Percentiles rank a stretch among this genome's conserved stretches.
Conservation (phyloP, 2,888 invertebrate genomes). For the Caenorhabditis doughertyi region DNA sequence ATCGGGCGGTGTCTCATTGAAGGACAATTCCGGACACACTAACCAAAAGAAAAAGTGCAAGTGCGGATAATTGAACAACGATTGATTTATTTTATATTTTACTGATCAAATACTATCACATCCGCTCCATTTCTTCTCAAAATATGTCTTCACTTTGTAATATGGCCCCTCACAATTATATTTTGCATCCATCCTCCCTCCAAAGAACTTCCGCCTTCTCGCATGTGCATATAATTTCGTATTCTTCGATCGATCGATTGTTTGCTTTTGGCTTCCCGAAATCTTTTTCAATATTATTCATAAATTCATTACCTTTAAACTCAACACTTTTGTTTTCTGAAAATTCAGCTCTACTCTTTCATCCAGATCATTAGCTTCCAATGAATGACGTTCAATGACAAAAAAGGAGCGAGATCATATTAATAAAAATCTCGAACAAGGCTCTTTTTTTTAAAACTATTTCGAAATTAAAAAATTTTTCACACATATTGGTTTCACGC, state of each 20-base stretch:
- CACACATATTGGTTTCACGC: too few relatives aligned
- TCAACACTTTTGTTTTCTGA: too few relatives aligned
- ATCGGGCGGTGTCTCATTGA: slow-evolving; percentile 62
- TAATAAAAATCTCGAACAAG: too few relatives aligned
- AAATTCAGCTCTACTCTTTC: too few relatives aligned
- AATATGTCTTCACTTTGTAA: slow-evolving; percentile 31
- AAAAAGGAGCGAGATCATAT: too few relatives aligned
- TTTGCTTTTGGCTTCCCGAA: slow-evolving; percentile 1
- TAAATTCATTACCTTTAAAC: too few relatives aligned
- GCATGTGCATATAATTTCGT: slow-evolving; percentile 36
- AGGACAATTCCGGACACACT: slow-evolving; percentile 29
- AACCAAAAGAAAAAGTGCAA: slow-evolving; percentile 73
- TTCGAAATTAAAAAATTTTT: too few relatives aligned
- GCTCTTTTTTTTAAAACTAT: too few relatives aligned
- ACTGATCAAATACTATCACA: slow-evolving; percentile 1
- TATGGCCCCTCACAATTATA: background rate
- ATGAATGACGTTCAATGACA: too few relatives aligned
- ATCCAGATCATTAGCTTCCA: too few relatives aligned
- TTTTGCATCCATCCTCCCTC: slow-evolving; percentile 16
- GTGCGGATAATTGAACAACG: slow-evolving; percentile 56
- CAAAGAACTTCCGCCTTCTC: slow-evolving; percentile 4
- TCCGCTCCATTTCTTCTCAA: slow-evolving; percentile 3
- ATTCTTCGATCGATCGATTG: slow-evolving; percentile 17
- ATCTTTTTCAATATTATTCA: background rate
- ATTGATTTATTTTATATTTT: background rate